Evolutionary conservation across 2,797 vertebrate species (phyloP), one percentile per base, ranked within the genome.

Genomic region (Danio albolineatus): DNA sequence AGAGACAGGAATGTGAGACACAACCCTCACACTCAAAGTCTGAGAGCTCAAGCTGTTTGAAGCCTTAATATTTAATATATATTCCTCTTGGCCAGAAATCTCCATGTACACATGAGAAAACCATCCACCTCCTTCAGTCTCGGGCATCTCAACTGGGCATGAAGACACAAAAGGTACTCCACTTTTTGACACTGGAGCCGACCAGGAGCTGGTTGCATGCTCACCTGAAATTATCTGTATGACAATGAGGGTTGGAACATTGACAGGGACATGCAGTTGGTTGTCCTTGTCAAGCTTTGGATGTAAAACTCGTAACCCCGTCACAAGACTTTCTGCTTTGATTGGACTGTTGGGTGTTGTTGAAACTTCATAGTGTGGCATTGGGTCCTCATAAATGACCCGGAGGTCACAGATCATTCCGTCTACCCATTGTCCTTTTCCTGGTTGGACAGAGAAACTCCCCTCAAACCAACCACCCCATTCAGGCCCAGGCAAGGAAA

Each of bases 391-490:
- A 14, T 93, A 95, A 43, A 92, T 84, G 78, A 95, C 78, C 46
- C 85, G 91, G 54, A 95, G 85, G 75, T 95, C 89, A 76, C 95
- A 95, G 61, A 93, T 83, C 41, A 92, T 86, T n/a, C 85, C 87
- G 6, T 95, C 95, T 39, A 93, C 85, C 95, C 94, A 95, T 53
- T 73, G 87, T 19, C 85, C 87, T 51, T 75, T 82, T 1, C 64
- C 44, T 1, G 87, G 84, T 3, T 88, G 51, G 0, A 73, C 86
- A 16, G 89, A 82, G 16, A 91, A 61, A 10, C 90, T 89, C 38
- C 90, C 91, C 61, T 93, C 91, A 66, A 89, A 83, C 94, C 95
- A 95, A 73, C 92, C 90, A 0, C 91, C 90, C 92, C 92, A 91
- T 62, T 90, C 89, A 0, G 82, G 48, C 38, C 90, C 88, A 41